Percentiles rank a stretch among this genome's conserved stretches.
phyloP scores from a whole-genome alignment of 1,140 invertebrate genomes.

The Harpegnathos saltator region DNA sequence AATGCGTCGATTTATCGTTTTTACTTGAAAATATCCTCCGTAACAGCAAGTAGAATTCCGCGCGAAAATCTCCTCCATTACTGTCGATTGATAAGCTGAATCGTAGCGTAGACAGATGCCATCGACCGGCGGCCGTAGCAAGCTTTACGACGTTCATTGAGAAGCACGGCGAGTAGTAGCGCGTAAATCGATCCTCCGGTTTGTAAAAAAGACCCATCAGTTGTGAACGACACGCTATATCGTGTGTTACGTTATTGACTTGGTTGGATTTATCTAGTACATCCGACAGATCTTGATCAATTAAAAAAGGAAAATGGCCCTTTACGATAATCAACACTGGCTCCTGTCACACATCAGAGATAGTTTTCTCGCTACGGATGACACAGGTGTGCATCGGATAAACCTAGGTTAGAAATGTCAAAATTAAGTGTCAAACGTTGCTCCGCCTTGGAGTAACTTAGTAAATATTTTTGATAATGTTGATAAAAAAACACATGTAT shows the following conservation, averaged over 20 bases:
- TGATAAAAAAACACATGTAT: slow-evolving; percentile 13
- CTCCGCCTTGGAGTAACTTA: background rate
- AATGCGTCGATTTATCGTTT: too few relatives aligned
- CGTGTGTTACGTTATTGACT: background rate
- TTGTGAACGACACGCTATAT: background rate
- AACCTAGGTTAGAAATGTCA: slow-evolving; percentile 49
- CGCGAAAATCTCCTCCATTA: background rate
- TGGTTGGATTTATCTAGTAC: background rate
- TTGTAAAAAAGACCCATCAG: slow-evolving; percentile 30
- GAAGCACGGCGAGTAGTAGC: background rate
- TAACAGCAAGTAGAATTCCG: too few relatives aligned
- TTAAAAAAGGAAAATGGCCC: slow-evolving; percentile 89
- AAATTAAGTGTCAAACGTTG: background rate
- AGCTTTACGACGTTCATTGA: background rate
- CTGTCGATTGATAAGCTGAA: too few relatives aligned
- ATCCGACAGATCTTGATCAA: background rate
- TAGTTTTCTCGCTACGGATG: slow-evolving; percentile 98
- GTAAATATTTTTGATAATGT: background rate
- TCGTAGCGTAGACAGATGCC: background rate
- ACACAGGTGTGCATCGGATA: slow-evolving; percentile 89
- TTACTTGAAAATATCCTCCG: too few relatives aligned
- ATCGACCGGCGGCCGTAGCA: background rate
- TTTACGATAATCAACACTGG: slow-evolving; percentile 97
- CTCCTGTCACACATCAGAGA: slow-evolving; percentile 96
- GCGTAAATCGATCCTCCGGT: slow-evolving; percentile 32